Evolutionary conservation across 2,113 vertebrate genomes (phyloP).

Genomic region (Accipiter virgatus): DNA sequence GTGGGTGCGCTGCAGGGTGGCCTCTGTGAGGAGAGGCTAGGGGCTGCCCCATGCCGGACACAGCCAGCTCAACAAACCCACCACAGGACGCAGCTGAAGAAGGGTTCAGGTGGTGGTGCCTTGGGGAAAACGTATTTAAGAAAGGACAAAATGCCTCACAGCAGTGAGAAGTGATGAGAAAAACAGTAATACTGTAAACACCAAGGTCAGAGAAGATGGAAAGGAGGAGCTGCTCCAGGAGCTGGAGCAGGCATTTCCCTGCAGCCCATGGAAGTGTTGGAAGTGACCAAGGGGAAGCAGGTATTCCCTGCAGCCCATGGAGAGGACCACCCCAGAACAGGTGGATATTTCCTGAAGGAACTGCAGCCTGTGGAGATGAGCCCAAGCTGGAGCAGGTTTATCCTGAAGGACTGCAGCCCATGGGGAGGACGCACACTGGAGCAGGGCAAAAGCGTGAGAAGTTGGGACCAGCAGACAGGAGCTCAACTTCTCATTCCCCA

Average conservation of each 20-base stretch:
- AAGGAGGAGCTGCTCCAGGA: not conserved
- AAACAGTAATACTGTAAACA: not conserved
- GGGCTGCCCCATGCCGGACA: not conserved
- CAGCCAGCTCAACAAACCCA: not conserved
- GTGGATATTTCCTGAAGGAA: not conserved
- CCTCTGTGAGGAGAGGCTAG: not conserved
- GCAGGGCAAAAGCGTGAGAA: not conserved
- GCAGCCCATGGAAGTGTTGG: not conserved
- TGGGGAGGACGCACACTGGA: accelerated
- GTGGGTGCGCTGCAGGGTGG: not conserved
- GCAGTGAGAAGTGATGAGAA: not conserved
- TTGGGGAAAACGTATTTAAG: not conserved
- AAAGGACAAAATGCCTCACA: not conserved
- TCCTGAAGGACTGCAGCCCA: not conserved
- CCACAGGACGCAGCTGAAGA: not conserved
- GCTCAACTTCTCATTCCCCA: not conserved
- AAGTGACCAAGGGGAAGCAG: not conserved
- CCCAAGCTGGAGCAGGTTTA: not conserved
- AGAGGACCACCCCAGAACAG: not conserved
- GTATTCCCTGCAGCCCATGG: not conserved
- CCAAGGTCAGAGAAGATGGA: not conserved
- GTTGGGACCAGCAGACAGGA: not conserved
- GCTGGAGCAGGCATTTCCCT: not conserved
- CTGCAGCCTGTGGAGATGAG: not conserved
- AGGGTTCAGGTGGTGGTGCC: too few species aligned